Percentiles rank a stretch among this genome's conserved stretches.
These are phyloP conservation scores for Cryptoblepharus egeriae DNA, from an alignment of 2,797 vertebrate genomes.

Conservation along the genomic window DNA sequence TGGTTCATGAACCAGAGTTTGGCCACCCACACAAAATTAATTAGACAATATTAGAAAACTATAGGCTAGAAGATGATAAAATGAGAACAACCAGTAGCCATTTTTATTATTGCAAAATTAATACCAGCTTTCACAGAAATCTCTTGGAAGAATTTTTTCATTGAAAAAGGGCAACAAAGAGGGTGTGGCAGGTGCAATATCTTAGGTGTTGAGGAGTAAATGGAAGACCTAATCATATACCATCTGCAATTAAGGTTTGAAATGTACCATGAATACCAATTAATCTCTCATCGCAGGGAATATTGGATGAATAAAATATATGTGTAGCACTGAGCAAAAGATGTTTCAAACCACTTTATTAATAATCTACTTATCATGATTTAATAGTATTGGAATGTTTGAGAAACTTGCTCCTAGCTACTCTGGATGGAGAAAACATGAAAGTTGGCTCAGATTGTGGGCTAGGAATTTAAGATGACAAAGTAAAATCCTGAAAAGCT, in stretches of 20 bases:
- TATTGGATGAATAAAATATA: constrained; percentile 37
- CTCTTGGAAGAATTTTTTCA: neutral
- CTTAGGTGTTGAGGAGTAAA: constrained; percentile 24
- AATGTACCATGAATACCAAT: constrained; percentile 10
- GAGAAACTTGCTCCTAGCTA: constrained; percentile 26
- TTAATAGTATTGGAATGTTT: constrained; percentile 29
- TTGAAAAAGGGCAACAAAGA: neutral
- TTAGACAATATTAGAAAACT: neutral
- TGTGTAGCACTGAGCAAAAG: neutral
- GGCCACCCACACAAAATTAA: neutral
- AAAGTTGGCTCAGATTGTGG: neutral
- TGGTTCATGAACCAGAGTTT: neutral
- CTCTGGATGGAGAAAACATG: constrained; percentile 32
- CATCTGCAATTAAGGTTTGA: constrained; percentile 32
- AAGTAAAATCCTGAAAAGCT: neutral
- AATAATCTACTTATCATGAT: constrained; percentile 19
- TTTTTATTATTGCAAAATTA: constrained; percentile 1
- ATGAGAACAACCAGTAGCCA: neutral
- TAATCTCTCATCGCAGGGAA: constrained; percentile 30
- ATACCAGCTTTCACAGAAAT: neutral
- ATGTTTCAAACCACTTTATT: constrained; percentile 20
- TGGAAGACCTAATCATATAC: neutral
- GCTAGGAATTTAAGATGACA: neutral
- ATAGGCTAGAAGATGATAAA: neutral
- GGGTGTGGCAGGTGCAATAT: neutral